Conservation (phyloP, 2,888 invertebrate genomes). For the Lamellibrachia columna region DNA sequence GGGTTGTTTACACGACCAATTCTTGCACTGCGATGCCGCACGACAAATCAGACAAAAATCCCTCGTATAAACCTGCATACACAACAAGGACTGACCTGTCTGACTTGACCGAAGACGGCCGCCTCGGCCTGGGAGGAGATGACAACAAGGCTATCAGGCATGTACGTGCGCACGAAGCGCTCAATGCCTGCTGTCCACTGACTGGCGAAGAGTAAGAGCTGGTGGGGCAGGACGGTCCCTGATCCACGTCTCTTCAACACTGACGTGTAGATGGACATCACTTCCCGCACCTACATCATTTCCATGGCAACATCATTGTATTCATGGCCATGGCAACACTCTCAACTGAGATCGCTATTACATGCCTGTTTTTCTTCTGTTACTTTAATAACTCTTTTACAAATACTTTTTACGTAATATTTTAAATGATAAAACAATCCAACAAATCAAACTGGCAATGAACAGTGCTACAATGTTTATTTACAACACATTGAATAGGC, state of each 20-base stretch:
- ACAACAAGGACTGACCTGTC: slow-evolving; percentile 26
- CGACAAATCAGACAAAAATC: too few relatives aligned
- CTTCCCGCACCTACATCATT: slow-evolving; percentile 40
- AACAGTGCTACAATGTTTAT: too few relatives aligned
- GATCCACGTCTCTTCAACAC: slow-evolving; percentile 39
- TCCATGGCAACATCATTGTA: neutral
- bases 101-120: slow-evolving; percentile 72
- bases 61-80: neutral
- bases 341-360: too few relatives aligned
- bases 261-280: slow-evolving; percentile 46
- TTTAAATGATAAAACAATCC: too few relatives aligned
- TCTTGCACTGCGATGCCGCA: too few relatives aligned
- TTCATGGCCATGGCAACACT: neutral
- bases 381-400: too few relatives aligned
- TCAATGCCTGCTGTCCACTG: slow-evolving; percentile 75
- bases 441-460: too few relatives aligned
- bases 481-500: too few relatives aligned
- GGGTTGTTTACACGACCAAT: too few relatives aligned
- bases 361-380: too few relatives aligned
- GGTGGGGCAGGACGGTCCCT: slow-evolving; percentile 45
- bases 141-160: slow-evolving; percentile 74
- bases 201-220: slow-evolving; percentile 65
- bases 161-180: slow-evolving; percentile 69
- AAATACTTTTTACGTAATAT: too few relatives aligned
- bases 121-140: slow-evolving; percentile 81